Base-by-base conservation (phyloP, 2,113 vertebrate genomes). In the Albula glossodonta region DNA sequence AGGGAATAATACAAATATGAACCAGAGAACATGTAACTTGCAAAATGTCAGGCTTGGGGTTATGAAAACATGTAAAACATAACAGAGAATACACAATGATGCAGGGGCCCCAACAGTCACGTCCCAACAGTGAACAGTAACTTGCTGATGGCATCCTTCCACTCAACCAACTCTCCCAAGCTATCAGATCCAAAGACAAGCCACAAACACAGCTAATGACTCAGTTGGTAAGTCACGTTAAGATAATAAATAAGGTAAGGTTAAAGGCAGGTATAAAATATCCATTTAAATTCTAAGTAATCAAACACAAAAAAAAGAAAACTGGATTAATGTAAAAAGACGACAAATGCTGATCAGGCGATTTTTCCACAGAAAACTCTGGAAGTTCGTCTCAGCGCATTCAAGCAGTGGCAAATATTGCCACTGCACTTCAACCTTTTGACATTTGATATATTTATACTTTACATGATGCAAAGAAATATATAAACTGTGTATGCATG, bases 381-480 rank as follows among this genome's bases (percentile, higher is more conserved):
- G 17, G 60, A 66, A 90, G 86, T 88, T 82, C 22, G 77, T 78
- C 89, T 90, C 90, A 81, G 88, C 90, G 88, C 91, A 89, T 89
- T 90, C 87, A 90, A 84, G 86, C 91, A 91, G 92, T 88, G 51
- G 91, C 93, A 93, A 94, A 95, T 93, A 95, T 92, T 92, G 93
- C 92, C 83, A 7, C 92, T 88, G 90, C 89, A 86, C 90, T 90
- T 88, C 88, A 88, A 92, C 60, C 9, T 66, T 66, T 4, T 91
- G 91, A 85, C 89, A 92, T 87, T 89, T 77, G 84, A 85, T 85
- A 87, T 86, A 83, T 95, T 93, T 92, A 91, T 94, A 93, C 95
- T 95, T 93, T 95, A 95, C 93, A 95, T 91, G 94, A 94, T 92
- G 92, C 92, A 94, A 95, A 94, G 93, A 93, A 93, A 94, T 95